Base-by-base conservation (phyloP, 2,888 invertebrate species). In the Netelia fuscicornis region DNA sequence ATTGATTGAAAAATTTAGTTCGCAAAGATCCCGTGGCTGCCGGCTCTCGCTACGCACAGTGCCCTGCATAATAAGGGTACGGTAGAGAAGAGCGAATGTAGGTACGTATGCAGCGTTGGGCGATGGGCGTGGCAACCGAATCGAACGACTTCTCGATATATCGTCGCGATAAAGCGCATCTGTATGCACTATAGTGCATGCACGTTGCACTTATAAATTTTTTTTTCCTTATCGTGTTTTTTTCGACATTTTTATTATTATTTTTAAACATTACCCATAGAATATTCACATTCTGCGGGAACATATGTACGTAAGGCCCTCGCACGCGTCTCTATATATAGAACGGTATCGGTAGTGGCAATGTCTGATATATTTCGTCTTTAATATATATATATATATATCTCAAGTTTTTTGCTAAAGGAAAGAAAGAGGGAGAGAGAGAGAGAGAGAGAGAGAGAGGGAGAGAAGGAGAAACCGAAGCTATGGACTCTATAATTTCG, bases 401-500 rank as follows among this genome's bases (percentile, higher is more conserved):
- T 20, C 54, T 64, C 74, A 23, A 75, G 72, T 71, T 72, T 74
- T 62, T 68, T 52, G 81, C 77, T 83, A 84, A 71, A 77, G 71
- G 5, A 30, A 30, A 30, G 6, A 30, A 30, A 30, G 30, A 30
- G 17, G 17, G 10, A 48, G 48, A 6, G 48, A 48, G 48, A 48
- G 48, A 11, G 11, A 48, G 48, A 48, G 48, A 11, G 11, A 6
- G 48, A 6, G 48, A 10, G 48, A 10, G 48, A 10, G 11, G 11
- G 58, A 58, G 54, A 23, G 52, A 64, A 58, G 85, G 80, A 48
- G 75, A 60, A 82, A 48, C 56, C 65, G 72, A 68, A 80, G 86
- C 25, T 54, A 62, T 60, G 80, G 78, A 86, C 83, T 82, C 87
- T 88, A 85, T 88, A 89, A 87, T 89, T 88, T 88, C 67, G 84